These are phyloP conservation scores for Echinarachnius parma DNA, from an alignment of 53 echinoderm and acorn worm species.

Conservation along the genomic window DNA sequence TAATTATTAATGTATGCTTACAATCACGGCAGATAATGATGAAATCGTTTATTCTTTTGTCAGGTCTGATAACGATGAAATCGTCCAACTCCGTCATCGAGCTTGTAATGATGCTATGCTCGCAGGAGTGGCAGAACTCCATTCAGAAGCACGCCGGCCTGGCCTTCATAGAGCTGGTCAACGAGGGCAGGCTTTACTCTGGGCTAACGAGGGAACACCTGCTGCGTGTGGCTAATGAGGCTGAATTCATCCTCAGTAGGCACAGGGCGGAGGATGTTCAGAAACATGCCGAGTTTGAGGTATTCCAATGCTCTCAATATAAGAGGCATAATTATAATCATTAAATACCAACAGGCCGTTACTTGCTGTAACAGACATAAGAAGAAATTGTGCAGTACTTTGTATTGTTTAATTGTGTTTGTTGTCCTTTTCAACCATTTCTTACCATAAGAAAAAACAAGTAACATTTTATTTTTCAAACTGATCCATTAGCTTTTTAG, in stretches of 20 bases:
- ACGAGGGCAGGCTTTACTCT: constrained; percentile 98
- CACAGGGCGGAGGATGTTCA: constrained; percentile 96
- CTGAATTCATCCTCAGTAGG: constrained; percentile 93
- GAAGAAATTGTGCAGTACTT: background rate
- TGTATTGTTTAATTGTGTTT: background rate
- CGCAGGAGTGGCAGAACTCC: constrained; percentile 99
- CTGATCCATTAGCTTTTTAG: no score
- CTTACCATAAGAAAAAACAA: no score
- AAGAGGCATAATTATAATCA: no score
- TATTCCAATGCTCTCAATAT: no score
- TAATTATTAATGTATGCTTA: no score
- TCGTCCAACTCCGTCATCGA: constrained; percentile 99
- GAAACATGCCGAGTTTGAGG: constrained; percentile 99
- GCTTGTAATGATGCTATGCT: constrained; percentile 99
- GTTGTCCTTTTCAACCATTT: no score
- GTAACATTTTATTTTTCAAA: no score
- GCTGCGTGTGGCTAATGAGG: constrained; percentile 93
- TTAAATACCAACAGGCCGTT: no score
- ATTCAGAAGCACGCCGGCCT: constrained; percentile 99
- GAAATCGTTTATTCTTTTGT: no score
- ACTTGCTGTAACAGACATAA: no score
- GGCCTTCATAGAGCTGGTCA: constrained; percentile 98
- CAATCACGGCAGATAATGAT: no score
- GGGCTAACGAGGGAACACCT: constrained; percentile 92
- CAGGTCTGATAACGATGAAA: constrained; percentile 98